These are phyloP conservation scores for Osedax frankpressi DNA, from an alignment of 2,888 invertebrate species.

Conservation along the genomic window DNA sequence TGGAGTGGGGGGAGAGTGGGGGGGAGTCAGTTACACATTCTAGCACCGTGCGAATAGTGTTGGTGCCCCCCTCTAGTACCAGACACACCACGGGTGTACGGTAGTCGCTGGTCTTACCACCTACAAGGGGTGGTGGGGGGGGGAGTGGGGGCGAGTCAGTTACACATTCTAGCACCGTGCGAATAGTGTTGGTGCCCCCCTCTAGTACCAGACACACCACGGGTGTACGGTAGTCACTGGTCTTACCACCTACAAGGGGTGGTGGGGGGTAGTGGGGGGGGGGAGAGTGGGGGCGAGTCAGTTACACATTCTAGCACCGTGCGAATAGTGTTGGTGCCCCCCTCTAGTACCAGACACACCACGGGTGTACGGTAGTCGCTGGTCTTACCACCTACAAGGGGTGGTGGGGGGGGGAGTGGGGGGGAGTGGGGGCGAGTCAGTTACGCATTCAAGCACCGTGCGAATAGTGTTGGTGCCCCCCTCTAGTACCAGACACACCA, in stretches of 20 bases:
- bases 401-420: too few species aligned
- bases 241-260: conserved; percentile 44
- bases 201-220: conserved; percentile 93
- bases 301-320: conserved; percentile 92
- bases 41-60: conserved; percentile 85
- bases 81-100: conserved; percentile 92
- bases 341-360: conserved; percentile 91
- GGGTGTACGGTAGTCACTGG: conserved; percentile 64
- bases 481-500: conserved; percentile 91
- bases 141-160: conserved; percentile 93
- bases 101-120: conserved; percentile 48
- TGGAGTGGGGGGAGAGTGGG: conserved; percentile 87
- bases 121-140: too few species aligned
- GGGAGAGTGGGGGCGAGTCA: conserved; percentile 87
- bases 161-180: conserved; percentile 88
- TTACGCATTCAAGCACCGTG: conserved; percentile 88
- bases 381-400: conserved; percentile 43
- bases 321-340: conserved; percentile 89
- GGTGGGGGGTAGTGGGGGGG: too few species aligned
- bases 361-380: conserved; percentile 71
- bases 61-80: conserved; percentile 92
- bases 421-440: conserved; percentile 89
- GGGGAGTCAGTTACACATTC: conserved; percentile 94
- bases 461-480: conserved; percentile 93
- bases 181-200: conserved; percentile 90